Base-by-base conservation (phyloP, 2,797 vertebrate genomes). In the Petrocephalus sullivani region DNA sequence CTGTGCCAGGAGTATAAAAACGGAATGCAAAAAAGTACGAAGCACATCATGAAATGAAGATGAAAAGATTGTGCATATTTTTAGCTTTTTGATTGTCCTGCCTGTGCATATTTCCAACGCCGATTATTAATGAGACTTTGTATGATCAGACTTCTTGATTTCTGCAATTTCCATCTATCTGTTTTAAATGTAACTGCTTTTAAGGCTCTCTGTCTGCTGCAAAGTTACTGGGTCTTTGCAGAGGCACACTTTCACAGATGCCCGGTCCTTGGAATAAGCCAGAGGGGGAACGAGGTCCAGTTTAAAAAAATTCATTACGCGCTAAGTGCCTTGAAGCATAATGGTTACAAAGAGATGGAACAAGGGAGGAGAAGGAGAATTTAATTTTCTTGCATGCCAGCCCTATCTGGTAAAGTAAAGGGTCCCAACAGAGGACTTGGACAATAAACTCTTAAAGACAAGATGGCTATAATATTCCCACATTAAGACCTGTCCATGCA, bases 221-320 rank as follows among this genome's bases (percentile, higher is more conserved):
- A 19, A 23, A 54, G 21, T 56, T 84, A 56, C 16, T 53, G 46
- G 21, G 49, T 54, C n/a, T 23, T 51, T n/a, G 0, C 49, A 54
- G 51, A 84, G 51, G 41, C 51, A 28, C 51, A 84, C 54, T 84
- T 54, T 84, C 51, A 53, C 82, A 23, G 51, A 84, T 54, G 82
- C 54, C 82, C 51, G 21, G 46, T 14, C 21, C 51, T 84, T 84
- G 51, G 82, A 84, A 84, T 84, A 84, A 53, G 78, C 78, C 78
- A 49, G 49, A 82, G 78, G 78, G 78, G 78, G 49, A 82, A 82
- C 19, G 49, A 41, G 67, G 67, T 41, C 37, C 2, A 14, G 33
- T 53, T 84, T 37, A 6, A 84, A 84, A 84, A 49, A 84, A 84
- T 84, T 84, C 46, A 84, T 84, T 84, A 84, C 3, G 7, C 46